Evolutionary conservation across 2,113 vertebrate genomes (phyloP).

Genomic region (Nesoenas mayeri): DNA sequence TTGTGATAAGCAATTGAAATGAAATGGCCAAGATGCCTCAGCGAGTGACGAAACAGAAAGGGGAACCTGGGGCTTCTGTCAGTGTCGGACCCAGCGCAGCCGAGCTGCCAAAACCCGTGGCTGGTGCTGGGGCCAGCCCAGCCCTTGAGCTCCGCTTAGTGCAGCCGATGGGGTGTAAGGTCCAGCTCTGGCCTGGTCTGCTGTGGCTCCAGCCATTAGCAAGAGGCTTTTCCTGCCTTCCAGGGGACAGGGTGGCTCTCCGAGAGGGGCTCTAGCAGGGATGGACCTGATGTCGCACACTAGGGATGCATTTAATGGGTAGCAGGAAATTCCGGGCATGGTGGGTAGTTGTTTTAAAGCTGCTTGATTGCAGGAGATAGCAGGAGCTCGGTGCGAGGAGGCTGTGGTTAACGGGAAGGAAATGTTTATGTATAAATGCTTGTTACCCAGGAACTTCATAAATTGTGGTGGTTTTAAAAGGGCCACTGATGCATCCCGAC

Average conservation of each 20-base stretch:
- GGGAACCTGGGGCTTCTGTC: not conserved
- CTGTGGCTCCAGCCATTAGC: rapidly evolving
- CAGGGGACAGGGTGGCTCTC: not conserved
- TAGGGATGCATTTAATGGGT: rapidly evolving
- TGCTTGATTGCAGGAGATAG: not conserved
- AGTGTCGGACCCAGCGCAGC: rapidly evolving
- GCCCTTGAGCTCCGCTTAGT: not conserved
- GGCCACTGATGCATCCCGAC: not conserved
- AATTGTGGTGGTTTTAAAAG: not conserved
- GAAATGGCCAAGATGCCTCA: not conserved
- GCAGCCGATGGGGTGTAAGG: too few relatives aligned
- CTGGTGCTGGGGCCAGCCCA: not conserved
- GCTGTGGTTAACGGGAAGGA: not conserved
- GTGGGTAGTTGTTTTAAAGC: not conserved
- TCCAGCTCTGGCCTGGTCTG: not conserved
- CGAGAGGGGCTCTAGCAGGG: not conserved
- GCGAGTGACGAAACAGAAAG: rapidly evolving
- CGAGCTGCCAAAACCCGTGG: rapidly evolving
- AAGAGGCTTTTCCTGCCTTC: not conserved
- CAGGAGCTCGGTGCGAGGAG: not conserved
- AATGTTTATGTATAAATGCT: not conserved
- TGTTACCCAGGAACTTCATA: not conserved
- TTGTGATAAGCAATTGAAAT: not conserved
- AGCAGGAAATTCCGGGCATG: not conserved
- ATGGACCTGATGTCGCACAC: rapidly evolving